phyloP scores from a whole-genome alignment of 2,888 invertebrate species.

The Ephialtes manifestator region DNA sequence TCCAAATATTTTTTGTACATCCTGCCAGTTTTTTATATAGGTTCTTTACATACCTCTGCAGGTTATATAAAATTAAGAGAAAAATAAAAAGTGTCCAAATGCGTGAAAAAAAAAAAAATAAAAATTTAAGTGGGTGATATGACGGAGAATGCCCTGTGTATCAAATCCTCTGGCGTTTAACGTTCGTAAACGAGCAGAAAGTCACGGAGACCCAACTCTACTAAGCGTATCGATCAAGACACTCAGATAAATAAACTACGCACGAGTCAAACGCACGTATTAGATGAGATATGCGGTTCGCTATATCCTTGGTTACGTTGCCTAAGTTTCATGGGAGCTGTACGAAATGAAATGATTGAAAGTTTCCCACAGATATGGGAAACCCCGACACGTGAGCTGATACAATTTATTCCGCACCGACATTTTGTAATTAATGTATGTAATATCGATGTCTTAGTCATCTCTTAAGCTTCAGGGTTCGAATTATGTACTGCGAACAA shows the following conservation, averaged over 20 bases:
- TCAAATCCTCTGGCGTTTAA: not conserved
- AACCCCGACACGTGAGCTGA: conserved; percentile 12
- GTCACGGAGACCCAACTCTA: not conserved
- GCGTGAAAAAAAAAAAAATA: too few species aligned
- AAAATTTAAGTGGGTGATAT: too few species aligned
- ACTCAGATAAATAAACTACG: not conserved
- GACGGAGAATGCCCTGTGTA: not conserved
- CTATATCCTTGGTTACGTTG: not conserved
- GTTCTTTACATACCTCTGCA: too few species aligned
- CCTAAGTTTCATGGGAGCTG: conserved; percentile 18
- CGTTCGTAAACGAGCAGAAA: not conserved
- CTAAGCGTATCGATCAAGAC: not conserved
- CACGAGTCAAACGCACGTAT: not conserved
- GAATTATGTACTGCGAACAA: not conserved
- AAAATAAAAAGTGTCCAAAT: too few species aligned
- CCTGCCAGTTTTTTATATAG: too few species aligned
- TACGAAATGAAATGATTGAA: conserved; percentile 35
- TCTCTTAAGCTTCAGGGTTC: conserved; percentile 3
- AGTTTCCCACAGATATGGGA: conserved; percentile 33
- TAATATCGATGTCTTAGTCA: not conserved
- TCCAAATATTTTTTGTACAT: too few species aligned
- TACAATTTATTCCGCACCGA: conserved; percentile 36
- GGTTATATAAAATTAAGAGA: too few species aligned
- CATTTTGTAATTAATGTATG: conserved; percentile 30
- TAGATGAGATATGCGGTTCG: conserved; percentile 1